Percentiles rank a stretch among this genome's conserved stretches.
phyloP scores from a whole-genome alignment of 2,113 vertebrate species.

The Lichenostomus cassidix region DNA sequence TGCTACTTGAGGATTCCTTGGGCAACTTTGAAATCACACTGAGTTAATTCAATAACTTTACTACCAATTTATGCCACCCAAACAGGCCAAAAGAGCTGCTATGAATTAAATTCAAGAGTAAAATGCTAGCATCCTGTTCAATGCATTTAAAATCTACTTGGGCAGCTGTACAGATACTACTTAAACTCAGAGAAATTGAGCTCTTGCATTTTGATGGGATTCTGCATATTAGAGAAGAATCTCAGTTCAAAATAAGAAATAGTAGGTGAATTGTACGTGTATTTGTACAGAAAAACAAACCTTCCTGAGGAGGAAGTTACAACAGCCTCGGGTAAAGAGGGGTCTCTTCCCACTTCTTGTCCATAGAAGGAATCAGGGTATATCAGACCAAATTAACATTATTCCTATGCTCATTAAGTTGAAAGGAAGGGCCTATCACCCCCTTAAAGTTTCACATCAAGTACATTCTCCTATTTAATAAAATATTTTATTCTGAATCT shows the following conservation, averaged over 20 bases:
- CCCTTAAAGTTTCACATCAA: background rate
- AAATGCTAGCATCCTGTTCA: background rate
- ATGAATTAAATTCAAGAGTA: background rate
- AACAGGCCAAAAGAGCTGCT: background rate
- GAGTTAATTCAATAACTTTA: background rate
- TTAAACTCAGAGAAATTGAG: background rate
- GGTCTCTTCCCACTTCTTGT: background rate
- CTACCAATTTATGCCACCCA: background rate
- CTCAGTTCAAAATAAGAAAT: background rate
- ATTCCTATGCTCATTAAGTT: background rate
- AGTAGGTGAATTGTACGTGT: background rate
- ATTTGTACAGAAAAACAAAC: background rate
- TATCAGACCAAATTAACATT: background rate
- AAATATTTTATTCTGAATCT: background rate
- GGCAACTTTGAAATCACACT: background rate
- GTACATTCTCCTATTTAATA: background rate
- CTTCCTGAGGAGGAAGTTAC: background rate
- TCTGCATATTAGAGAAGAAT: background rate
- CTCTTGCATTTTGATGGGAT: background rate
- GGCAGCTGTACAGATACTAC: background rate
- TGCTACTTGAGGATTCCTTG: background rate
- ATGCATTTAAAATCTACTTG: background rate
- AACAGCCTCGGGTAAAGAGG: background rate
- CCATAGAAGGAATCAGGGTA: background rate
- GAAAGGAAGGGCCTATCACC: background rate